Base-by-base conservation (phyloP, 2,113 vertebrate species). In the Antigone vipio region DNA sequence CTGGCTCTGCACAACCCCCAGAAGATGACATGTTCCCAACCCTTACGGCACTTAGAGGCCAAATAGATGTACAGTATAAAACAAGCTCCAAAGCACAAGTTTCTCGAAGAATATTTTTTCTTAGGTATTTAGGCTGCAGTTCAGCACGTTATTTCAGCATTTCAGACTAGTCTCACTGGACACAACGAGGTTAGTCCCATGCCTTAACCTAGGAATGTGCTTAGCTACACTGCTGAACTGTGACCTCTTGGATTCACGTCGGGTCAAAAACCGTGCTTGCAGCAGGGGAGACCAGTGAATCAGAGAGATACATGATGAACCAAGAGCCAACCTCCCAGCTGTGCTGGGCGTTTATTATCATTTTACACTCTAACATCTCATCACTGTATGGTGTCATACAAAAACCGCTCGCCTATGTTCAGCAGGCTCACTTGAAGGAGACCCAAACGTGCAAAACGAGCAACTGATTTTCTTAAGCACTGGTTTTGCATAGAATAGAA, bases 11-110 rank as follows among this genome's bases (percentile, higher is more conserved):
- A 42, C 59, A 77, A 6, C 42, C 66, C 67, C 75, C 92, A 89
- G 66, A 89, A 92, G 84, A 85, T 85, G 84, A 93, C 79, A 93
- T 1, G 85, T 47, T 93, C 88, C 88, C 88, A 89, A 59, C 60
- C 75, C 80, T 78, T 44, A 85, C 13, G 2, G 53, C 74, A 76
- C 68, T 76, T 18, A 27, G 44, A 67, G 52, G 71, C 92, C 82
- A 86, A 82, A 26, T 16, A 38, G 67, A 90, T 10, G 55, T 53
- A 67, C 49, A 23, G 42, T 5, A 40, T 52, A 68, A 90, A 87
- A 83, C 60, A 59, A 78, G 72, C 77, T 78, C 91, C 6, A 15
- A 75, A 88, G 73, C 34, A 67, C 83, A 73, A 35, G 66, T 63
- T 89, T 86, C 81, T 92, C 4, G 0, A 35, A 58, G 38, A 52